Conservation (phyloP, 2,888 invertebrate genomes). For the Xylophagus ater region DNA sequence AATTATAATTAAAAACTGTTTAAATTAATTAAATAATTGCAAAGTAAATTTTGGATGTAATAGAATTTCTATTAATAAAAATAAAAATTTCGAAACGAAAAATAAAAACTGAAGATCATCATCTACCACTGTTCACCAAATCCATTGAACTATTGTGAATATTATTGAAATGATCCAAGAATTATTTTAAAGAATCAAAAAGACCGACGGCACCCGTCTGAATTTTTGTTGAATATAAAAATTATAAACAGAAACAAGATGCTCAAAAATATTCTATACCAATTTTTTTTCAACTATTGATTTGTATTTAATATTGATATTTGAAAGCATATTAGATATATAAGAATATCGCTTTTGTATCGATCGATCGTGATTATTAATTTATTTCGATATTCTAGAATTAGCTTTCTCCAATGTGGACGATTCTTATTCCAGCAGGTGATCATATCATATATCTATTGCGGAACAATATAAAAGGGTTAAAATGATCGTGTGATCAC, state of each 20-base stretch:
- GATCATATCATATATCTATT: neutral
- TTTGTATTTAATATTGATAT: too few relatives aligned
- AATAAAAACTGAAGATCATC: too few relatives aligned
- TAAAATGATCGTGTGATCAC: constrained; percentile 5
- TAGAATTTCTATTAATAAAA: too few relatives aligned
- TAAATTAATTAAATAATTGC: too few relatives aligned
- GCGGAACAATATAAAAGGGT: neutral
- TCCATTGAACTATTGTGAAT: too few relatives aligned
- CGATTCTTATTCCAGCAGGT: constrained; percentile 2
- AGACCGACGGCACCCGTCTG: constrained; percentile 13
- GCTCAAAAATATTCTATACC: too few relatives aligned
- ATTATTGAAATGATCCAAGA: neutral
- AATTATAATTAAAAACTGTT: too few relatives aligned
- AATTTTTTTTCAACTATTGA: too few relatives aligned
- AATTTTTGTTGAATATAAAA: neutral
- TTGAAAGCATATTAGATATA: too few relatives aligned
- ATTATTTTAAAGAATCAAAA: constrained; percentile 6
- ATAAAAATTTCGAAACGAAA: too few relatives aligned
- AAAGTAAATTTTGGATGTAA: too few relatives aligned
- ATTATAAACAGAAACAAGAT: neutral
- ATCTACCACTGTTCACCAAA: too few relatives aligned
- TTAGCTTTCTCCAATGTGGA: neutral
- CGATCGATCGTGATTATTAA: constrained; percentile 5
- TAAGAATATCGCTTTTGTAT: neutral
- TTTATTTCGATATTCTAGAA: constrained; percentile 2